Base-by-base conservation (phyloP, 2,888 invertebrate genomes). In the Candidula unifasciata region DNA sequence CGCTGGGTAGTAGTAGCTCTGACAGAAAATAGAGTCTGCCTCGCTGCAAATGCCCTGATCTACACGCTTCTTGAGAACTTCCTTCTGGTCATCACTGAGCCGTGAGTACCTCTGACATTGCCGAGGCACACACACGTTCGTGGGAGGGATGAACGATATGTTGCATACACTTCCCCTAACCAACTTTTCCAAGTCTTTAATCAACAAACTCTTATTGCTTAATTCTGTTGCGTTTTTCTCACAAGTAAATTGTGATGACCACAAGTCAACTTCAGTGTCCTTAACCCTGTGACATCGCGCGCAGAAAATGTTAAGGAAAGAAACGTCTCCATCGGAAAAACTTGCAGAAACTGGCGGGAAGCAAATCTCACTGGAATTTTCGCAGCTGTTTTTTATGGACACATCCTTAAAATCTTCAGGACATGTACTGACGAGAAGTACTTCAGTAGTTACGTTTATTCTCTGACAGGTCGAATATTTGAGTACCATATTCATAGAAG, bases 301-400 rank as follows among this genome's bases (percentile, higher is more conserved):
- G 35, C 83, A 83, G n/a, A 57, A 60, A 2, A 35, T 37, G 27
- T 83, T 83, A 54, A 18, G 68, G 44, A 83, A 83, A 27, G 71
- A 13, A 35, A 78, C 37, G 33, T 76, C 37, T 6, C 37, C 60
- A 1, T 18, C 33, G 24, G 10, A 33, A 1, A 60, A 37, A 16
- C 10, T 27, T 1, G 35, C 60, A 3, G 44, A 52, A 30, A 82
- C 76, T 27, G 74, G 66, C 6, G 82, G 82, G 18, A 76, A 44
- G 16, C 60, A 16, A 2, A 44, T 10, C 3, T 30, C 21, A 30
- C 30, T 44, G 8, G 64, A 8, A 16, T 44, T 66, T 16, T 76
- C 30, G 52, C 82, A 82, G 10, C 3, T 64, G 3, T 74, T 54
- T 24, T 10, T 33, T n/a, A 76, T 0, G 3, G 52, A 16, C 0